These are phyloP conservation scores for Oligia strigilis DNA, from an alignment of 2,888 invertebrate genomes.

Conservation along the genomic window DNA sequence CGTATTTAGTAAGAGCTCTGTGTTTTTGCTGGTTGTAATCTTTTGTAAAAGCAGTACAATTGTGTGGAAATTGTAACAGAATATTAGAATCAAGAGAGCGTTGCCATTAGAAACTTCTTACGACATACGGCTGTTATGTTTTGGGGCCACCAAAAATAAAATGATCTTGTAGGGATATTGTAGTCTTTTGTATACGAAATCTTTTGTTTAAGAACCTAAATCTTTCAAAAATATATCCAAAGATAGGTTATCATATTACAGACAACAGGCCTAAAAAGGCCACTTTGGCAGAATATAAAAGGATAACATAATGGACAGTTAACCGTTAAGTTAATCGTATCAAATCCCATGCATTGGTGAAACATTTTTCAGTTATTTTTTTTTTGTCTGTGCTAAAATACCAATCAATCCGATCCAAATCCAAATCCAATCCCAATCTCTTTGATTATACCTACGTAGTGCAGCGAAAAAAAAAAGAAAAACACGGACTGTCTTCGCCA, in stretches of 20 bases:
- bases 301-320: too few species aligned
- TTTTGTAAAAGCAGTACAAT: slow-evolving; percentile 28
- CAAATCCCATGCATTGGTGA: too few species aligned
- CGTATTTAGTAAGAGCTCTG: slow-evolving; percentile 26
- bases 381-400: too few species aligned
- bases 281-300: too few species aligned
- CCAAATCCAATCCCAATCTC: too few species aligned
- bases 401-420: too few species aligned
- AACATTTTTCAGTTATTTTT: too few species aligned
- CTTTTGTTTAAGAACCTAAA: background rate
- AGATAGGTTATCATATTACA: background rate
- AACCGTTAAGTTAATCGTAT: too few species aligned
- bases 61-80: background rate
- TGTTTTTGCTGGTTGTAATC: slow-evolving; percentile 38
- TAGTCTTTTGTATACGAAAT: background rate
- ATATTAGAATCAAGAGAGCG: background rate
- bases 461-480: too few species aligned
- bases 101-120: background rate
- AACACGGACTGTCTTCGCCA: too few species aligned
- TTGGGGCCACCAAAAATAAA: background rate
- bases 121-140: background rate
- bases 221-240: background rate
- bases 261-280: background rate
- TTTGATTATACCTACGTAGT: too few species aligned
- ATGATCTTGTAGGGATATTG: background rate